Evolutionary conservation across 2,797 vertebrate genomes (phyloP).

Genomic region (Syngnathus acus): DNA sequence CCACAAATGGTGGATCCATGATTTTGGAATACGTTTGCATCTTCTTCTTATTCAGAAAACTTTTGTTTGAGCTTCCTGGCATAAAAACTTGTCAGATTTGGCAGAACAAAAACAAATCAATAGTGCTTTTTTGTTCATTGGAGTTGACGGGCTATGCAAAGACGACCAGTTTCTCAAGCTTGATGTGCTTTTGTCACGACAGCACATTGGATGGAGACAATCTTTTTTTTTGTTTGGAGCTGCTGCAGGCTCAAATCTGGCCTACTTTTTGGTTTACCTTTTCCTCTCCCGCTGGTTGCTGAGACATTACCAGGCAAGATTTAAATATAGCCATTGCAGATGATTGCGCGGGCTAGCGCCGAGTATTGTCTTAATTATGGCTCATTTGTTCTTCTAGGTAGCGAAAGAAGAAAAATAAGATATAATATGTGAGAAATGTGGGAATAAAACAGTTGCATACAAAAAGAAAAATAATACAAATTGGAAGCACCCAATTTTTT

Average conservation of each 20-base stretch:
- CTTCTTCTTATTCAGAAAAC: constrained; percentile 17
- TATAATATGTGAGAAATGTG: background rate
- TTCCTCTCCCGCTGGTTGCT: constrained; percentile 38
- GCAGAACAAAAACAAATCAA: background rate
- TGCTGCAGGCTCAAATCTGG: constrained; percentile 60
- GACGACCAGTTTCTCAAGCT: constrained; percentile 14
- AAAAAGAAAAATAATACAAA: too few relatives aligned
- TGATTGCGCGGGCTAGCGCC: constrained; percentile 39
- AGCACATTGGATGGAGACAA: constrained; percentile 20
- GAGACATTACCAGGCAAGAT: constrained; percentile 52
- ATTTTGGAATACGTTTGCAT: constrained; percentile 14
- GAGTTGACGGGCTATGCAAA: constrained; percentile 20
- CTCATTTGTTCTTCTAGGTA: constrained; percentile 30
- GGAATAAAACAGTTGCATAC: too few relatives aligned
- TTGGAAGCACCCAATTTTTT: too few relatives aligned
- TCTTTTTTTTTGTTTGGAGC: constrained; percentile 38
- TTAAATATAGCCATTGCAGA: constrained; percentile 64
- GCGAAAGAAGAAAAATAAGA: constrained; percentile 27
- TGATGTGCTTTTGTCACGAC: constrained; percentile 38
- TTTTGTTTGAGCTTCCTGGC: constrained; percentile 3
- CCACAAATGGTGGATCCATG: constrained; percentile 7
- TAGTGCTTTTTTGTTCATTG: constrained; percentile 14
- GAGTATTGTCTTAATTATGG: background rate
- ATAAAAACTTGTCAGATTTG: constrained; percentile 3
- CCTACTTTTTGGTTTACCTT: constrained; percentile 58